These are phyloP conservation scores for Microcaecilia unicolor DNA, from an alignment of 2,797 vertebrate species.

Conservation along the genomic window DNA sequence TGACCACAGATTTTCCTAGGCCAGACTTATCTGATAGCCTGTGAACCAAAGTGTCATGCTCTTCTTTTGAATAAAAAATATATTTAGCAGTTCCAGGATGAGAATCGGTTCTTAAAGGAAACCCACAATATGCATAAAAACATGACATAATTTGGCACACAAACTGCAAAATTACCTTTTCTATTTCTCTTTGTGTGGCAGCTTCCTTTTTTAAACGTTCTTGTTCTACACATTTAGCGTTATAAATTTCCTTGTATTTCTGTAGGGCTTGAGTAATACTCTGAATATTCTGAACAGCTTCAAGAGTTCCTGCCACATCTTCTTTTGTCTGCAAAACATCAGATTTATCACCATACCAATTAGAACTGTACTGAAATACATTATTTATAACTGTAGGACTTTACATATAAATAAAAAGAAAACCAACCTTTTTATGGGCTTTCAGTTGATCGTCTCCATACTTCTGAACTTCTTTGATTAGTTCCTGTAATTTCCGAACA, in stretches of 20 bases:
- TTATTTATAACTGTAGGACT: neutral
- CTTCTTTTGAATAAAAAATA: too few species aligned
- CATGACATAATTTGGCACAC: too few species aligned
- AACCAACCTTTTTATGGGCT: slow-evolving; percentile 86
- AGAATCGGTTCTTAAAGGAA: too few species aligned
- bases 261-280: slow-evolving; percentile 83
- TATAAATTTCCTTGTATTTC: slow-evolving; percentile 94
- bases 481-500: slow-evolving; percentile 84
- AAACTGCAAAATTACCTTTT: slow-evolving; percentile 82
- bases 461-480: slow-evolving; percentile 95
- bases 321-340: slow-evolving; percentile 80
- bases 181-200: slow-evolving; percentile 86
- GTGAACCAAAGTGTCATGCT: too few species aligned
- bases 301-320: slow-evolving; percentile 88
- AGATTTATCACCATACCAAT: slow-evolving; percentile 23
- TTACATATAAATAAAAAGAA: neutral
- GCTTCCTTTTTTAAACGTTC: slow-evolving; percentile 93
- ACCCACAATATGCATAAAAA: too few species aligned
- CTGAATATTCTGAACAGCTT: slow-evolving; percentile 93
- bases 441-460: slow-evolving; percentile 95
- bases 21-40: too few species aligned
- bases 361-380: too few species aligned
- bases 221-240: slow-evolving; percentile 82
- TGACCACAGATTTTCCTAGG: too few species aligned
- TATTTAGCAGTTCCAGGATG: too few species aligned